phyloP scores from a whole-genome alignment of 2,888 invertebrate species.

The Hirudinaria manillensis region DNA sequence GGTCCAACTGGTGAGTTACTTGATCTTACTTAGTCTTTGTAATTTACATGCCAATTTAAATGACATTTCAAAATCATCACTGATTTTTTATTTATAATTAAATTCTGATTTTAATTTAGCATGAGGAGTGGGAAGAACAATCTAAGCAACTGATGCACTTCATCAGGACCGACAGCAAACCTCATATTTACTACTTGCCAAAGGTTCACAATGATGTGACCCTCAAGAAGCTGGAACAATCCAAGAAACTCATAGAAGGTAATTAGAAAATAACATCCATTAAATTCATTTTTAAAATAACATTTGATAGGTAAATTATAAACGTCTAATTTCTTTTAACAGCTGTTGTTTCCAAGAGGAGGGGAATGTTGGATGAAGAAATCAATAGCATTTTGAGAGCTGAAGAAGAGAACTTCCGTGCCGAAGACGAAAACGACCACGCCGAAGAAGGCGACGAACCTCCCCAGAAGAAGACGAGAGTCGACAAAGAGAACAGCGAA shows the following conservation, averaged over 20 bases:
- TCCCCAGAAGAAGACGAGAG: conserved; percentile 4
- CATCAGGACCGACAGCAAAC: conserved; percentile 79
- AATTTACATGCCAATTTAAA: background rate
- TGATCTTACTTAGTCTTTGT: background rate
- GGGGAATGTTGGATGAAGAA: conserved; percentile 24
- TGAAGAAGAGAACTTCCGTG: background rate
- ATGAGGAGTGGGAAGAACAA: conserved; percentile 75
- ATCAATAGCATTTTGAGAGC: conserved; percentile 22
- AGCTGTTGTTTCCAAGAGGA: conserved; percentile 21
- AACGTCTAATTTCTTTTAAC: background rate
- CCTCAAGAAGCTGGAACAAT: conserved; percentile 29
- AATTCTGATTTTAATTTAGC: conserved; percentile 47
- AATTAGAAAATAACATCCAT: background rate
- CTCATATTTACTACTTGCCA: conserved; percentile 80
- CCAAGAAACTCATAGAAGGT: conserved; percentile 31
- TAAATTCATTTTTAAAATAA: background rate
- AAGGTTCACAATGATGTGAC: conserved; percentile 36
- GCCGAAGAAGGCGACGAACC: background rate
- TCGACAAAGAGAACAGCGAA: background rate
- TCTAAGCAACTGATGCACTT: conserved; percentile 73
- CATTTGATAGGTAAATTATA: background rate
- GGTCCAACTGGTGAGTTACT: conserved; percentile 67
- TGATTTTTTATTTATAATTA: background rate
- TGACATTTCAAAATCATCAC: background rate
- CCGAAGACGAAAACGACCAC: conserved; percentile 3